These are phyloP conservation scores for Dissostichus mawsoni DNA, from an alignment of 2,113 vertebrate species.

Conservation along the genomic window DNA sequence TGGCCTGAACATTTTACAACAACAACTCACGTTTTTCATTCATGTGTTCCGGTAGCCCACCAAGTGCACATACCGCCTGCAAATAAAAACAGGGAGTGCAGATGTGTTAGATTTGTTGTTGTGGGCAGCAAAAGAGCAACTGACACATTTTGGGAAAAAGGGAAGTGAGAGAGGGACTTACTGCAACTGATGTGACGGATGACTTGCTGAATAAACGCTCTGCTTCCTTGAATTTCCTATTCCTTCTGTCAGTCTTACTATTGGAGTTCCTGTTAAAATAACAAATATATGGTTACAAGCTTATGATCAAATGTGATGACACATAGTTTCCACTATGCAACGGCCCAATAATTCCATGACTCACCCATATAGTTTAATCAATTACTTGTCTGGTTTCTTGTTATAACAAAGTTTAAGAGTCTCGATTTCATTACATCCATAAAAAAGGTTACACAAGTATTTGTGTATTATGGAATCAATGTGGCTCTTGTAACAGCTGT, in stretches of 20 bases:
- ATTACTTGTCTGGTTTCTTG: background rate
- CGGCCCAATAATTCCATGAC: background rate
- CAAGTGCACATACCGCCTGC: conserved; percentile 95
- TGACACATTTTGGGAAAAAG: background rate
- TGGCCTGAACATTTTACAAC: background rate
- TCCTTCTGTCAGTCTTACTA: conserved; percentile 96
- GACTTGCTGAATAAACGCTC: conserved; percentile 99
- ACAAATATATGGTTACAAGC: background rate
- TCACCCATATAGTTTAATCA: too few species aligned
- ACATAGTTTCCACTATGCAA: background rate
- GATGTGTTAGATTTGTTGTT: background rate
- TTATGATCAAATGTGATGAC: background rate
- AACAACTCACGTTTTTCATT: conserved; percentile 94
- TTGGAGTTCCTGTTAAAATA: conserved; percentile 90
- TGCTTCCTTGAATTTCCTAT: conserved; percentile 97
- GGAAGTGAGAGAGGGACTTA: conserved; percentile 80
- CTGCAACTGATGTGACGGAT: conserved; percentile 96
- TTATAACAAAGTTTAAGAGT: background rate
- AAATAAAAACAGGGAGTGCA: background rate
- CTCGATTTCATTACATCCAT: too few species aligned
- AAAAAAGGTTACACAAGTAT: too few species aligned
- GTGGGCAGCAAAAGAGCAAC: background rate
- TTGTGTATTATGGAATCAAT: background rate
- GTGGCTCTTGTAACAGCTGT: background rate
- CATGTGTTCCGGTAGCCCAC: conserved; percentile 97